Evolutionary conservation across 1,140 invertebrate species (phyloP), one percentile per base, ranked within the genome.

Genomic region (Lysiphlebus fabarum): DNA sequence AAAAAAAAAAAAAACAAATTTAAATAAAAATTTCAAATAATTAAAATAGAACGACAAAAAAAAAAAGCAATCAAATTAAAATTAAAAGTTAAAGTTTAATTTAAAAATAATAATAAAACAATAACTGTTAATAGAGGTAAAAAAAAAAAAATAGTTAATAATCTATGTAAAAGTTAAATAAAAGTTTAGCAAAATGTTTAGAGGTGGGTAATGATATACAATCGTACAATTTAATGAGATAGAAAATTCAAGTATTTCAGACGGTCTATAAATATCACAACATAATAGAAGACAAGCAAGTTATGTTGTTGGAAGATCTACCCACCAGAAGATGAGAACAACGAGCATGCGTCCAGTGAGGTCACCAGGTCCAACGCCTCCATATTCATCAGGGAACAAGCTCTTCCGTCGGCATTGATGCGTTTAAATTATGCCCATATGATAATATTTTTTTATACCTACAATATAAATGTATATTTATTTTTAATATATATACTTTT

Each of bases 351-450:
- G 33, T n/a, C 49, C n/a, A 37, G 36, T 38, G 40, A 50, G 45
- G 47, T 50, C 45, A 50, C 11, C 34, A 14, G 56, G 56, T 50
- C 56, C 14, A 49, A 57, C 47, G 38, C 56, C 45, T 57, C 56
- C 56, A 57, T 57, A 57, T 57, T 57, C 56, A 57, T 57, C 37
- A 17, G 45, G 36, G 37, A 57, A 57, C 26, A 14, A n/a, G 40
- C 54, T 47, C 54, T 56, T 56, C 54, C 54, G 54, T 56, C 47
- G 17, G 17, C 17, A 26, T 26, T 26, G 17, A 26, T 6, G 9
- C 6, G 26, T 36, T 34, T 50, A 34, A 50, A 36, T 34, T 34
- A 26, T 36, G 48, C 11, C 33, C 48, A 48, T 26, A 26, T 48
- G 45, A 8, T 26, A 36, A 50, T 50, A 12, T 10, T 34, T 36